Evolutionary conservation across 1,140 invertebrate genomes (phyloP), one percentile per base, ranked within the genome.

Genomic region (Andricus grossulariae): DNA sequence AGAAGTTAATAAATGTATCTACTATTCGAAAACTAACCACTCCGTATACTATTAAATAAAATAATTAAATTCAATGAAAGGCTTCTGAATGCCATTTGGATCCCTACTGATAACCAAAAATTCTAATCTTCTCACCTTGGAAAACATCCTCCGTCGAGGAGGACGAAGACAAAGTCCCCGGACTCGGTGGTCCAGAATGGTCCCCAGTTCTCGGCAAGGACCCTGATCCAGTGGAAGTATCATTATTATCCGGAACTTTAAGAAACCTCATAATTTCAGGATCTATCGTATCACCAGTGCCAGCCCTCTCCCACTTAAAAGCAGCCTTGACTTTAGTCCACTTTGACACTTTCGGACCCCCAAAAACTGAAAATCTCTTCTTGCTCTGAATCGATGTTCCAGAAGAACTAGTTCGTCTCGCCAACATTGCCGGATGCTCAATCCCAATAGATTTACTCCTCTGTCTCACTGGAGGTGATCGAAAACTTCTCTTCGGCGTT

Each of bases 301-400:
- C 75, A 60, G 93, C 93, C n/a, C 92, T 92, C 82, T 95, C 94
- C 94, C 93, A 96, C 83, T 94, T 95, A 79, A 96, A 95, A 13
- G 95, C 96, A 21, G 95, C 95, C 88, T 96, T 96, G 11, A 97
- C 96, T 87, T 94, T 94, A 2, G 95, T 96, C 96, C 96, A 97
- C 83, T 96, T 96, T 0, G 95, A 96, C 11, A 95, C 92, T 87
- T 95, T 93, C 16, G 60, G 60, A 15, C 11, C 57, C 1, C 60
- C 60, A 32, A 55, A 79, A 70, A 83, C 15, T 25, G 72, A 72
- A 0, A 75, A 70, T 75, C 77, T 54, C 45, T 77, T 77, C 15
- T 76, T 80, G 49, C 21, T 60, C 2, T 39, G 19, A 8, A 39
- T 70, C 45, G 18, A 10, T n/a, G 21, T 12, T 11, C 54, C 54